Percentiles rank a stretch among this genome's conserved stretches.
Evolutionary conservation across 2,888 invertebrate species (phyloP).

Genomic region (Invenusta paracnida): DNA sequence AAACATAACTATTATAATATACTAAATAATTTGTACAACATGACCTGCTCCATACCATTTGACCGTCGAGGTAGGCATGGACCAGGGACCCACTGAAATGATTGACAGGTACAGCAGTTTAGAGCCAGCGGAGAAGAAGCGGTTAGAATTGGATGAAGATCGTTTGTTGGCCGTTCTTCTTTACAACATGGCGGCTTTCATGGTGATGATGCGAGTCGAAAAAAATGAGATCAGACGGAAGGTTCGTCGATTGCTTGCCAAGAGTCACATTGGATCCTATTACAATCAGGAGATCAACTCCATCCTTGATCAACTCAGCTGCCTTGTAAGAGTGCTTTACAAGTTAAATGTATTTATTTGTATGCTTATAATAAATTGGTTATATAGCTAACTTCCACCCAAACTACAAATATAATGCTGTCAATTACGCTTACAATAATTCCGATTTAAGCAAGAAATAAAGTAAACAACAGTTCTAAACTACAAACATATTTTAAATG

Average conservation of each 20-base stretch:
- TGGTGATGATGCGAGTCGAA: conserved; percentile 84
- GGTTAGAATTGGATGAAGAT: conserved; percentile 96
- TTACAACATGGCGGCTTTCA: conserved; percentile 89
- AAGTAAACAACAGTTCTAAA: no score
- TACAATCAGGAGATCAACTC: conserved; percentile 96
- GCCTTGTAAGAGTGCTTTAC: conserved; percentile 40
- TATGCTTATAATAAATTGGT: no score
- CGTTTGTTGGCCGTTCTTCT: conserved; percentile 85
- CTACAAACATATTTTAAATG: no score
- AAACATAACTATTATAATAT: no score
- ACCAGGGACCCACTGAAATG: conserved; percentile 97
- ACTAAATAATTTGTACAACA: no score
- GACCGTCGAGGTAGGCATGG: conserved; percentile 69
- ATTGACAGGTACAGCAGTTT: conserved; percentile 73
- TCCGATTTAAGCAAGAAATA: no score
- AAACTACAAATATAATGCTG: background rate
- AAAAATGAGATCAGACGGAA: conserved; percentile 62
- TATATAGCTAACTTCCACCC: no score
- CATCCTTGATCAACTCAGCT: conserved; percentile 69
- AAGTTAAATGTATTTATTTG: no score
- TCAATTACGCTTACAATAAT: background rate
- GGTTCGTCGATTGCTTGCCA: conserved; percentile 80
- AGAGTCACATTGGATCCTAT: conserved; percentile 93
- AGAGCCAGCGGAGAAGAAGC: conserved; percentile 65
- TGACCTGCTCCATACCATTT: no score